Conservation (phyloP, 2,888 invertebrate genomes). For the Prostheceraeus crozeri region DNA sequence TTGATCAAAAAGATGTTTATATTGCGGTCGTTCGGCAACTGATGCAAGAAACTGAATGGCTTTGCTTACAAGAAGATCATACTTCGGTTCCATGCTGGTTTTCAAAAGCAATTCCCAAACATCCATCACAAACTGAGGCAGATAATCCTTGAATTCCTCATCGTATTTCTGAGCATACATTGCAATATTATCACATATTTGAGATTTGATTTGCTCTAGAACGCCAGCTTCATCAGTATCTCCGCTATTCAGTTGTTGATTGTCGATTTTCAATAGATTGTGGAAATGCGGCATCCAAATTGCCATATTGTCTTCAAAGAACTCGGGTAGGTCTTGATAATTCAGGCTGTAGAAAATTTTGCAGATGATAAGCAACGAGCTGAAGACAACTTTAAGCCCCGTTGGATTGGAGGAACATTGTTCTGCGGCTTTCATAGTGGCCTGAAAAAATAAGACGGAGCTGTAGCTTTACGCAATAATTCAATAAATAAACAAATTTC, state of each 20-base stretch:
- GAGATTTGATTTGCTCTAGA: conserved; percentile 80
- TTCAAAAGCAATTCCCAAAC: conserved; percentile 82
- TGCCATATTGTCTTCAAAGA: conserved; percentile 93
- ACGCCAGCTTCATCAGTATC: conserved; percentile 76
- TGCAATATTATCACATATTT: conserved; percentile 85
- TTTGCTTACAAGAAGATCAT: conserved; percentile 79
- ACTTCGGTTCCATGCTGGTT: conserved; percentile 76
- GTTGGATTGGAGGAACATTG: conserved; percentile 71
- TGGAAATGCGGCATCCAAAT: conserved; percentile 89
- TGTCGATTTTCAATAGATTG: conserved; percentile 69
- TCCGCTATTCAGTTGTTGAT: conserved; percentile 67
- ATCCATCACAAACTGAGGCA: conserved; percentile 83
- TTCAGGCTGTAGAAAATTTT: conserved; percentile 95
- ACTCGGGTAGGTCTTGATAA: conserved; percentile 91
- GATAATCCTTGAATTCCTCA: conserved; percentile 83
- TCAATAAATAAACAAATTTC: no score
- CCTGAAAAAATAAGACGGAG: no score
- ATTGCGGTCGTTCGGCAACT: conserved; percentile 80
- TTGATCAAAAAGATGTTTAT: conserved; percentile 69
- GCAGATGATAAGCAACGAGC: conserved; percentile 75
- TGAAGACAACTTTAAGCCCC: conserved; percentile 74
- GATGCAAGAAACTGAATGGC: conserved; percentile 87
- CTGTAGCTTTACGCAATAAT: no score
- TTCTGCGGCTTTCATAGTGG: conserved; percentile 72
- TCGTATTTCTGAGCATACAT: conserved; percentile 95